These are phyloP conservation scores for Sebastes alutus DNA, from an alignment of 2,797 vertebrate genomes.

Conservation along the genomic window DNA sequence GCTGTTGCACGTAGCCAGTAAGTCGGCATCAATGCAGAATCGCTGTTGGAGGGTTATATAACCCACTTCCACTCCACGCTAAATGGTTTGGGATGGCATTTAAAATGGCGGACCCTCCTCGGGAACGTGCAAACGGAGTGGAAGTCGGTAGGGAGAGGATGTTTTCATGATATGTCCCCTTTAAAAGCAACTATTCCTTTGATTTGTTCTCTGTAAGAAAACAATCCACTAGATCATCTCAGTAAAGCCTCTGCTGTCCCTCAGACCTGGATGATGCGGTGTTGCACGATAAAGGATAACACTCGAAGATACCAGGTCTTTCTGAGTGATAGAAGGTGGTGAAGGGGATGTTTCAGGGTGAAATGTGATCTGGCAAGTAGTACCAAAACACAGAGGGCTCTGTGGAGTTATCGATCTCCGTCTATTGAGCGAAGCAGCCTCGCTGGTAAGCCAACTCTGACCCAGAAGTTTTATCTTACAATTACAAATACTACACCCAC, in stretches of 20 bases:
- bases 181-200: background rate
- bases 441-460: constrained; percentile 23
- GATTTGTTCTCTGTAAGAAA: background rate
- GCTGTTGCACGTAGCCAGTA: too few species aligned
- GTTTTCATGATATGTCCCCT: background rate
- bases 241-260: background rate
- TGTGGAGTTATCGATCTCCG: constrained; percentile 42
- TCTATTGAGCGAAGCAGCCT: constrained; percentile 16
- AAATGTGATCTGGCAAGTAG: constrained; percentile 34
- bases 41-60: too few species aligned
- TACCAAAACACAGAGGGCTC: background rate
- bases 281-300: background rate
- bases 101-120: too few species aligned
- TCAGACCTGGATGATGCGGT: background rate
- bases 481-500: constrained; percentile 25
- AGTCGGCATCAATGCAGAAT: too few species aligned
- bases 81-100: too few species aligned
- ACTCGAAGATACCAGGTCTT: constrained; percentile 1
- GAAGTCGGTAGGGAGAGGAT: too few species aligned
- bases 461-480: constrained; percentile 32
- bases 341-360: constrained; percentile 21
- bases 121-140: too few species aligned
- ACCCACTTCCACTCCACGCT: too few species aligned
- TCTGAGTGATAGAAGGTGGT: background rate
- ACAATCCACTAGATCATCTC: background rate